phyloP scores from a whole-genome alignment of 1,140 invertebrate species.

The Drosophila pachea region DNA sequence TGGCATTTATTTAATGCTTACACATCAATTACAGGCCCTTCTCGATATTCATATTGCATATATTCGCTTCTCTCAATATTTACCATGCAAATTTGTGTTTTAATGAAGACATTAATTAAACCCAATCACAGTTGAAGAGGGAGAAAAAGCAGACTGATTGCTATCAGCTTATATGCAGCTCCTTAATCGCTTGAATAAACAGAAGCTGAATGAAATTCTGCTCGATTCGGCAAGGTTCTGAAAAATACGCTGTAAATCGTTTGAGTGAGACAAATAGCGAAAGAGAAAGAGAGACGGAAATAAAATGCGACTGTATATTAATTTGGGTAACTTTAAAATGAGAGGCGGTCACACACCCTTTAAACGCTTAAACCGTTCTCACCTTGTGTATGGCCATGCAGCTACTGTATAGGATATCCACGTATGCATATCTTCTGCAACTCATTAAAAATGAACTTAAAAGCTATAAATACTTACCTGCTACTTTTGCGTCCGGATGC shows the following conservation, averaged over 20 bases:
- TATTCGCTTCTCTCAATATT: conserved; percentile 51
- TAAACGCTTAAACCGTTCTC: too few species aligned
- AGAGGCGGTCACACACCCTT: too few species aligned
- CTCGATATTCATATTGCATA: conserved; percentile 52
- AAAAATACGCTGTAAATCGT: not conserved
- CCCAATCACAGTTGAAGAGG: conserved; percentile 8
- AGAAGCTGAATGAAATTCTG: not conserved
- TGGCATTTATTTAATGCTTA: conserved; percentile 26
- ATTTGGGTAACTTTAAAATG: too few species aligned
- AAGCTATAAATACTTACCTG: conserved; percentile 15
- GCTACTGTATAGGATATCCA: not conserved
- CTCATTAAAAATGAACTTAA: conserved; percentile 42
- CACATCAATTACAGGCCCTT: conserved; percentile 45
- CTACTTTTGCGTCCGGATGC: conserved; percentile 5
- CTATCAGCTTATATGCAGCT: conserved; percentile 1
- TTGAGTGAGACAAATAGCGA: not conserved
- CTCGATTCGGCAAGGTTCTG: not conserved
- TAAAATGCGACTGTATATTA: too few species aligned
- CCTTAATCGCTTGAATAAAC: conserved; percentile 23
- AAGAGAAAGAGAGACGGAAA: not conserved
- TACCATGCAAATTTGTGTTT: conserved; percentile 54
- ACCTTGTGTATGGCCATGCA: too few species aligned
- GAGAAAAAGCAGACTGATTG: conserved; percentile 9
- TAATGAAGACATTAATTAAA: conserved; percentile 56
- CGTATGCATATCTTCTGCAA: conserved; percentile 1